Percentiles rank a stretch among this genome's conserved stretches.
Evolutionary conservation across 2,888 invertebrate species (phyloP).

Genomic region (Pseudeuparius sepicola): DNA sequence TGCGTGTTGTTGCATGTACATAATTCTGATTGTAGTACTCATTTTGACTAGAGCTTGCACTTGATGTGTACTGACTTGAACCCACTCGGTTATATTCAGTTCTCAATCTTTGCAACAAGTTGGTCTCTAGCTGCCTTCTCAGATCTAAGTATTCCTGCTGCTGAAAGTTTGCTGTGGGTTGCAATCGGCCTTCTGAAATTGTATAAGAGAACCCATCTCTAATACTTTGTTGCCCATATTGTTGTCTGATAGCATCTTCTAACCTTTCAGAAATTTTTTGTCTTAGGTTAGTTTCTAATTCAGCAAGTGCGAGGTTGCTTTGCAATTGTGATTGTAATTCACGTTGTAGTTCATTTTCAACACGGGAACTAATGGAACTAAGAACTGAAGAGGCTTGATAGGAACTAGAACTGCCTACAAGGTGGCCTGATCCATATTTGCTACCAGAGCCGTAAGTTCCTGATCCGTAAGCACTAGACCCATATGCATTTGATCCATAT

Average conservation of each 20-base stretch:
- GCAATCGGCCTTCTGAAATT: conserved; percentile 26
- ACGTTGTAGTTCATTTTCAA: conserved; percentile 32
- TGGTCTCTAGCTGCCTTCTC: conserved; percentile 30
- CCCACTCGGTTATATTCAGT: conserved; percentile 19
- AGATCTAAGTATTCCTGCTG: conserved; percentile 32
- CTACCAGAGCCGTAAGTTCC: too few relatives aligned
- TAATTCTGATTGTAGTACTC: conserved; percentile 2
- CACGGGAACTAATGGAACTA: conserved; percentile 24
- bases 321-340: conserved; percentile 30
- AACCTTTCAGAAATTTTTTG: conserved; percentile 33
- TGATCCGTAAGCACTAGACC: too few relatives aligned
- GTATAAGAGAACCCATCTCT: conserved; percentile 30
- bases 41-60: too few relatives aligned
- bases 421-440: conserved; percentile 12
- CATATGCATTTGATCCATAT: too few relatives aligned
- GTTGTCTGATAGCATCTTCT: conserved; percentile 30
- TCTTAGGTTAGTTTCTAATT: conserved; percentile 32
- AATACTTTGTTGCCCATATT: conserved; percentile 28
- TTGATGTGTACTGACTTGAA: neutral
- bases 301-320: conserved; percentile 20
- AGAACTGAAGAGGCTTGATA: conserved; percentile 24
- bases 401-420: too few relatives aligned
- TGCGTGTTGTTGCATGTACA: neutral
- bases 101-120: conserved; percentile 29
- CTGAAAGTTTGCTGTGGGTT: conserved; percentile 31